Conservation (phyloP, 2,888 invertebrate species). For the Harpalus rubripes region DNA sequence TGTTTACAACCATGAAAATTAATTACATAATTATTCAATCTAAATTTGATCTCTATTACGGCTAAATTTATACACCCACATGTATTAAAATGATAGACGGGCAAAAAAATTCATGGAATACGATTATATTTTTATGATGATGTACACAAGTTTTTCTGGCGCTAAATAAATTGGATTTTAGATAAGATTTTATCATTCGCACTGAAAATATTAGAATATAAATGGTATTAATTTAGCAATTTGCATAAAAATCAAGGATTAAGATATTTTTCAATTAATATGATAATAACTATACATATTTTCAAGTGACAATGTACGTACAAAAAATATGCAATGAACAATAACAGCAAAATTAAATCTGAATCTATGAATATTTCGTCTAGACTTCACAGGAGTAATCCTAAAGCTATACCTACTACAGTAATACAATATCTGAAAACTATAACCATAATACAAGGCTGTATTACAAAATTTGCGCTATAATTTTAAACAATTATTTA, state of each 20-base stretch:
- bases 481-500: too few species aligned
- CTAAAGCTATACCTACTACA: too few species aligned
- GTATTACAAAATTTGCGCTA: too few species aligned
- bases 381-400: too few species aligned
- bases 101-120: not conserved
- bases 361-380: too few species aligned
- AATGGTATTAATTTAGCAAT: not conserved
- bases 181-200: not conserved
- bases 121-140: not conserved
- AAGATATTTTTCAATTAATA: too few species aligned
- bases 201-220: not conserved
- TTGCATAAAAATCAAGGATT: not conserved
- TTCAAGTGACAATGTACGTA: too few species aligned
- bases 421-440: too few species aligned
- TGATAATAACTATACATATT: too few species aligned
- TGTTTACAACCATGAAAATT: constrained; percentile 3
- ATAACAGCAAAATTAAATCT: too few species aligned
- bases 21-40: constrained; percentile 28
- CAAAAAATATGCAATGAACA: too few species aligned
- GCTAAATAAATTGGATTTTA: not conserved
- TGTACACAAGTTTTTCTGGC: not conserved
- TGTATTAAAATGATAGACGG: not conserved
- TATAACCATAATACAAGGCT: too few species aligned
- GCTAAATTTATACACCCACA: not conserved
- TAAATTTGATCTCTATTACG: constrained; percentile 18